Conservation (phyloP, 2,888 invertebrate species). For the Belgica antarctica region DNA sequence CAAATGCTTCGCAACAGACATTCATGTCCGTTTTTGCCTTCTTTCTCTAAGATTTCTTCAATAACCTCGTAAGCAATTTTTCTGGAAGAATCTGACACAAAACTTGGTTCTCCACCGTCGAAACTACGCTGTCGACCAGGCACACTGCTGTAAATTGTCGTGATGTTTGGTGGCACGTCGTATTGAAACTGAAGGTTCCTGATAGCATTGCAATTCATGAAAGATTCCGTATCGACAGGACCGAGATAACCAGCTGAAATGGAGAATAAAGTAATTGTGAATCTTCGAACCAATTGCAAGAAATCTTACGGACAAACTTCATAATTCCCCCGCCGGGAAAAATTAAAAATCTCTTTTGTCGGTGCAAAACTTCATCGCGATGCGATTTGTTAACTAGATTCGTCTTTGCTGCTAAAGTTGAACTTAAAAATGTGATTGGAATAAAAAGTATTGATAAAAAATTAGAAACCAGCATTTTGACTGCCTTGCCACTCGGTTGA, state of each 20-base stretch:
- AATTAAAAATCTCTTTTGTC: constrained; percentile 36
- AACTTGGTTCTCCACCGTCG: not conserved
- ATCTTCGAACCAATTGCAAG: not conserved
- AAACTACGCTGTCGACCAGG: constrained; percentile 5
- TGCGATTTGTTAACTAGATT: too few species aligned
- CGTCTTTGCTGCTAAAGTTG: too few species aligned
- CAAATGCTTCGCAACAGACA: constrained; percentile 35
- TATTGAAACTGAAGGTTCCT: constrained; percentile 43
- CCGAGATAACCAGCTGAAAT: constrained; percentile 25
- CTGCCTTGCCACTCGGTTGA: too few species aligned
- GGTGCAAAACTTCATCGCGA: not conserved
- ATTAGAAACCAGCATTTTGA: too few species aligned
- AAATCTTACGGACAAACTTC: constrained; percentile 33
- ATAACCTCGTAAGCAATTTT: constrained; percentile 41
- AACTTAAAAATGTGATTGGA: too few species aligned
- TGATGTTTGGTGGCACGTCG: constrained; percentile 19
- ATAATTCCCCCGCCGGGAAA: constrained; percentile 13
- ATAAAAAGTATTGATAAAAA: too few species aligned
- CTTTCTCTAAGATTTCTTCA: constrained; percentile 32
- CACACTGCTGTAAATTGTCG: not conserved
- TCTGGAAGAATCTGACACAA: constrained; percentile 24
- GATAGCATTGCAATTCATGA: constrained; percentile 34
- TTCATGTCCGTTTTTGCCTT: constrained; percentile 30
- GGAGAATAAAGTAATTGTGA: not conserved
- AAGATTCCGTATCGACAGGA: constrained; percentile 35